These are phyloP conservation scores for Chrysocyon brachyurus DNA, from an alignment of 2,797 vertebrate species.

Conservation along the genomic window DNA sequence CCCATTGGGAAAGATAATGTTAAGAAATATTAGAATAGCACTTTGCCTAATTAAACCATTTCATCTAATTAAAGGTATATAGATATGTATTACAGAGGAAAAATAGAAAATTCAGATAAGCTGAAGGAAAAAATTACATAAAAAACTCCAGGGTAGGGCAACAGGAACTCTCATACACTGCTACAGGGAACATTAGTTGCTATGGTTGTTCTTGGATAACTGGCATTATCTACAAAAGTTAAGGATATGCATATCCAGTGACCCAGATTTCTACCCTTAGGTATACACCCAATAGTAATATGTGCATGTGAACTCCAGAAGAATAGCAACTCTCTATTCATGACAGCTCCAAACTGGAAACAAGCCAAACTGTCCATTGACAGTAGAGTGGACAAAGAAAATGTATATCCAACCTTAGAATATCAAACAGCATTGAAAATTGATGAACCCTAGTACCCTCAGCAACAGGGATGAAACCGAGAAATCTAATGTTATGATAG, in stretches of 20 bases:
- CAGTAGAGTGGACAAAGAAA: neutral
- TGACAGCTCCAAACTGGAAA: neutral
- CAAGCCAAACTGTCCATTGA: neutral
- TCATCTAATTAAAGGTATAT: constrained; percentile 44
- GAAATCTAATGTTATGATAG: neutral
- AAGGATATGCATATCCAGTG: neutral
- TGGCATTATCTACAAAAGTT: neutral
- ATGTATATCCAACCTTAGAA: neutral
- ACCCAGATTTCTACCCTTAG: neutral
- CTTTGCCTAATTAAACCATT: constrained; percentile 65
- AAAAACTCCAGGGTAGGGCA: neutral
- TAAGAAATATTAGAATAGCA: constrained; percentile 28
- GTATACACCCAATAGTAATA: neutral
- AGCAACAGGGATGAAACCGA: neutral
- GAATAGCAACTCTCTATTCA: neutral
- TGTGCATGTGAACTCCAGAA: neutral
- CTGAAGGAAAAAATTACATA: neutral
- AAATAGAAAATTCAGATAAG: constrained; percentile 48
- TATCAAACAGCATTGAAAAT: neutral
- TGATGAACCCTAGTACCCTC: neutral
- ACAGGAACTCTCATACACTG: neutral
- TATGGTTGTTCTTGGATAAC: neutral
- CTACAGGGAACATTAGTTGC: neutral
- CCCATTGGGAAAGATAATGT: neutral
- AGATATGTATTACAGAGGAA: neutral